phyloP scores from a whole-genome alignment of 2,113 vertebrate species.

The Chionomys nivalis region DNA sequence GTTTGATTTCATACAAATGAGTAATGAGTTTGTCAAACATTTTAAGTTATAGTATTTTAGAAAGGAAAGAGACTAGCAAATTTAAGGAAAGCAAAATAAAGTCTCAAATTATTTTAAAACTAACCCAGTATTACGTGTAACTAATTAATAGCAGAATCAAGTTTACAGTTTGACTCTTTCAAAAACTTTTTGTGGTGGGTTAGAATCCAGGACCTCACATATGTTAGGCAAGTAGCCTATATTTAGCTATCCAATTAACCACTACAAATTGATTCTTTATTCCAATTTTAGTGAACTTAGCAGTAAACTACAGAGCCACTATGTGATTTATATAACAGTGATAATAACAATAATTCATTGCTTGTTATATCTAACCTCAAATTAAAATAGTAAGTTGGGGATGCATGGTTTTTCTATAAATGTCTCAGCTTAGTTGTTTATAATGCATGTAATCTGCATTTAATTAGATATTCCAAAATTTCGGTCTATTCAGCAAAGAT shows the following conservation, averaged over 20 bases:
- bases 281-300: neutral
- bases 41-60: slow-evolving; percentile 58
- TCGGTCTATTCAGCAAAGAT: slow-evolving; percentile 58
- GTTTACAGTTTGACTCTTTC: neutral
- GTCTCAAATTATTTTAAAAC: slow-evolving; percentile 13
- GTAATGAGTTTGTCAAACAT: slow-evolving; percentile 35
- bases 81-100: slow-evolving; percentile 54
- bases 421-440: slow-evolving; percentile 25
- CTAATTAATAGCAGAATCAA: slow-evolving; percentile 31
- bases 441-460: slow-evolving; percentile 41
- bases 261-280: neutral
- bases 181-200: neutral
- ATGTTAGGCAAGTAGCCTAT: neutral
- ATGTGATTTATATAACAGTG: slow-evolving; percentile 44
- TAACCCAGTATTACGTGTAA: slow-evolving; percentile 20
- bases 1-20: neutral
- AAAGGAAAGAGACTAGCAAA: slow-evolving; percentile 29
- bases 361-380: slow-evolving; percentile 44
- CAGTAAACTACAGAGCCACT: neutral
- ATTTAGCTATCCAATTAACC: neutral
- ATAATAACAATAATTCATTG: slow-evolving; percentile 10
- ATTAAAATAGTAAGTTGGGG: slow-evolving; percentile 51
- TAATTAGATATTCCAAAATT: slow-evolving; percentile 51
- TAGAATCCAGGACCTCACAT: neutral
- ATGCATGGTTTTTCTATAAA: slow-evolving; percentile 45